These are phyloP conservation scores for Scomber colias DNA, from an alignment of 2,113 vertebrate species.

Conservation along the genomic window DNA sequence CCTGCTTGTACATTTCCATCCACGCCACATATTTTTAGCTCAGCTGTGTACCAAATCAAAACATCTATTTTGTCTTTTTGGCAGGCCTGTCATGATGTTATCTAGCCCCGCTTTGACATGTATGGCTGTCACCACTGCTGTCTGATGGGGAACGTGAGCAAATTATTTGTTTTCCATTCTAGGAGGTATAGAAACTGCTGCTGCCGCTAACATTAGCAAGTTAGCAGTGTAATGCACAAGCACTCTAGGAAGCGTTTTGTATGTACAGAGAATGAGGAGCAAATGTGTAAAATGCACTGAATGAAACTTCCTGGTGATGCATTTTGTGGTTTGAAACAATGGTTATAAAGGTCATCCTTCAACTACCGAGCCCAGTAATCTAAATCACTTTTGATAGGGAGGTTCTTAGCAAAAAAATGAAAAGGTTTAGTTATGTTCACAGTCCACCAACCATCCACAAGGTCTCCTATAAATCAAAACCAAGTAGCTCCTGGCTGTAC, in stretches of 20 bases:
- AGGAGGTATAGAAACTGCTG: constrained; percentile 17
- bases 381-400: constrained; percentile 39
- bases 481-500: constrained; percentile 47
- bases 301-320: constrained; percentile 12
- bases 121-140: constrained; percentile 49
- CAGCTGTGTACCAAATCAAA: constrained; percentile 60
- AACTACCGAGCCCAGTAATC: constrained; percentile 8
- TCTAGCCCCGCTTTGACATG: constrained; percentile 48
- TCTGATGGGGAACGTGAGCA: constrained; percentile 49
- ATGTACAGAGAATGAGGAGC: neutral
- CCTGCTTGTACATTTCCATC: constrained; percentile 43
- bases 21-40: constrained; percentile 57
- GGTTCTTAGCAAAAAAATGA: constrained; percentile 32
- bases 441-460: constrained; percentile 47
- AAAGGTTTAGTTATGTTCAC: constrained; percentile 40
- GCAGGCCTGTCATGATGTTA: constrained; percentile 58
- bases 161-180: constrained; percentile 50
- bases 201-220: neutral
- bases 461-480: constrained; percentile 63
- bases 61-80: constrained; percentile 66
- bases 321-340: constrained; percentile 26
- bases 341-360: constrained; percentile 33
- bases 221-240: neutral
- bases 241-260: neutral
- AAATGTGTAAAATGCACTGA: neutral